Evolutionary conservation across 2,888 invertebrate genomes (phyloP), one percentile per base, ranked within the genome.

Genomic region (Seira musarum): DNA sequence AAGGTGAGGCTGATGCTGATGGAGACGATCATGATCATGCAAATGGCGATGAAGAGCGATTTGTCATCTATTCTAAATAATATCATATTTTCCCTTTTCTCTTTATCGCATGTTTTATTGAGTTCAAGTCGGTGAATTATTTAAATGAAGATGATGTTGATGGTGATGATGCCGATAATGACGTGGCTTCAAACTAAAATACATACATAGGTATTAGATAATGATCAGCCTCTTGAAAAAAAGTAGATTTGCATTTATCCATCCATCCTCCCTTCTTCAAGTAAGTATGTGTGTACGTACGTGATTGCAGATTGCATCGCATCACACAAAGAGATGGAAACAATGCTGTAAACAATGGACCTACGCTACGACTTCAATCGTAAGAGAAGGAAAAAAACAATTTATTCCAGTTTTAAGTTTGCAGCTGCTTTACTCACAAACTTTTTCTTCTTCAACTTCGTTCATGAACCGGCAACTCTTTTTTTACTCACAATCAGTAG

Each of bases 1-100:
- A 66, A 13, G 15, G 17, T 8, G 17, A n/a, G 24, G 22, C 35
- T 35, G 21, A 68, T 17, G n/a, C n/a, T n/a, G n/a, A n/a, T n/a
- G n/a, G n/a, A n/a, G n/a, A n/a, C n/a, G n/a, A n/a, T n/a, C n/a
- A n/a, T n/a, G 40, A 68, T 40, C 15, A 40, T 69, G 53, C 46
- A n/a, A 24, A 46, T 24, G 69, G 57, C 25, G 69, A 69, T 40
- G 40, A 70, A 35, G 61, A 60, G 61, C 70, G 70, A 70, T 70
- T 70, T 70, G 70, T 70, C 70, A 71, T 40, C 15, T 63, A 63
- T n/a, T n/a, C n/a, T 60, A 46, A 40, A 40, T 40, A 40, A 40
- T 40, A 40, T 40, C 13, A 40, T 71, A 40, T 63, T 61, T 71
- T 40, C n/a, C 60, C 40, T 13, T 40, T 40, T 40, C 40, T 5